A percentile compares a stretch with the other conserved stretches of the same genome.
These are phyloP conservation scores for Mesorhabditis spiculigera DNA, from an alignment of 2,888 invertebrate genomes.

Conservation along the genomic window DNA sequence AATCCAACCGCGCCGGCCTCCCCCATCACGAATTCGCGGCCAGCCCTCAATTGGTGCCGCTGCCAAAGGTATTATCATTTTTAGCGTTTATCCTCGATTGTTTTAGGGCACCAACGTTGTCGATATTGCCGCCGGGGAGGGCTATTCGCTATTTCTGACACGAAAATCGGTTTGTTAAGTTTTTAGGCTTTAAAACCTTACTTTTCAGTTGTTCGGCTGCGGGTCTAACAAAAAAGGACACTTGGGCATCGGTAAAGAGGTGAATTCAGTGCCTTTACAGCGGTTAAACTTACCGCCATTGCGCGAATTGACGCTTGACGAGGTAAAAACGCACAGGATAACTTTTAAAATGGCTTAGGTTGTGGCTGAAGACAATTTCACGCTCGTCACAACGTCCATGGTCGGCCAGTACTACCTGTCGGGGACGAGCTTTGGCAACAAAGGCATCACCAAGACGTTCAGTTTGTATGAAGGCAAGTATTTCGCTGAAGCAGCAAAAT, in stretches of 20 bases:
- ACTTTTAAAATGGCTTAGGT: neutral
- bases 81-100: neutral
- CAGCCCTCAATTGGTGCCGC: neutral
- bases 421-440: neutral
- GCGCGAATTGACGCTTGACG: neutral
- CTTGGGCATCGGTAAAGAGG: neutral
- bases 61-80: neutral
- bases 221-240: neutral
- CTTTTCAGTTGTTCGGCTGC: neutral
- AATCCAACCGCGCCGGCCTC: neutral
- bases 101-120: neutral
- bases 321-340: neutral
- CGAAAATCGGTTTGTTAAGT: neutral
- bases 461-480: neutral
- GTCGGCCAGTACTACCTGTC: neutral
- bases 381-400: neutral
- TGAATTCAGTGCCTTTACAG: neutral
- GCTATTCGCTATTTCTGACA: constrained; percentile 1
- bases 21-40: neutral
- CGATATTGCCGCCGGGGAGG: neutral
- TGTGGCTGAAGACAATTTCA: neutral
- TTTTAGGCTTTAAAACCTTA: neutral
- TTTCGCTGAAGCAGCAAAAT: no score
- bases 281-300: neutral
- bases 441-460: neutral